phyloP scores from a whole-genome alignment of 2,113 vertebrate genomes.

The Forbesichthys papilliferus region DNA sequence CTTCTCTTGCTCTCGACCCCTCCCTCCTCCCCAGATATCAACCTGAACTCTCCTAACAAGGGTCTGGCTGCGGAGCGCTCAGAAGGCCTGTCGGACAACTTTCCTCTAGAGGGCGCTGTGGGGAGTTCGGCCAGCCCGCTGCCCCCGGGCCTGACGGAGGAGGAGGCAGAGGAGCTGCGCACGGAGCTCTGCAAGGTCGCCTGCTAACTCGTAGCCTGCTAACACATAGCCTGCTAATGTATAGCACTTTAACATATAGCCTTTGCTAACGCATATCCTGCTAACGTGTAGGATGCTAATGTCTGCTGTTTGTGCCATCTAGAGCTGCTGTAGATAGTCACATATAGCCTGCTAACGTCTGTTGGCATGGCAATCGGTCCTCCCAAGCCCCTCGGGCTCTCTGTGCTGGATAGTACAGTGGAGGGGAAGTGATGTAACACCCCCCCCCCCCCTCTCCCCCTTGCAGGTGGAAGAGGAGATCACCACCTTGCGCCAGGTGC shows the following conservation, averaged over 20 bases:
- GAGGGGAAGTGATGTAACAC: not conserved
- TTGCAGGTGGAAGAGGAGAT: conserved; percentile 96
- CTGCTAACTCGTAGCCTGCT: too few relatives aligned
- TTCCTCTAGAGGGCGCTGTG: conserved; percentile 77
- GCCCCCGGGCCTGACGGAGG: conserved; percentile 83
- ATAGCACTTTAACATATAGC: too few relatives aligned
- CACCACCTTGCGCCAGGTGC: conserved; percentile 89
- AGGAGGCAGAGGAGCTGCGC: conserved; percentile 87
- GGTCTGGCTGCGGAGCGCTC: conserved; percentile 76
- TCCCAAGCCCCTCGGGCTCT: too few relatives aligned
- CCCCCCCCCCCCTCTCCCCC: not conserved
- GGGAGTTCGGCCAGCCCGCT: conserved; percentile 51
- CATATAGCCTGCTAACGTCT: too few relatives aligned
- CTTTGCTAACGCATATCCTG: too few relatives aligned
- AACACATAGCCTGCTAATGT: too few relatives aligned
- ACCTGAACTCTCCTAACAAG: conserved; percentile 97
- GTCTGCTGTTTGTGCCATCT: too few relatives aligned
- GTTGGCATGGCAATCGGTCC: too few relatives aligned
- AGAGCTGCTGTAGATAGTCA: too few relatives aligned
- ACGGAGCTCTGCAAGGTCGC: conserved; percentile 86
- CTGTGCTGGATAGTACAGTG: too few relatives aligned
- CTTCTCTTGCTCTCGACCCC: not conserved
- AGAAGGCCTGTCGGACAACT: conserved; percentile 76
- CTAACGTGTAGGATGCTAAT: too few relatives aligned
- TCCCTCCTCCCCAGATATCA: conserved; percentile 85